A percentile compares a stretch with the other conserved stretches of the same genome.
These are phyloP conservation scores for Argyresthia albistria DNA, from an alignment of 2,888 invertebrate genomes.

Conservation along the genomic window DNA sequence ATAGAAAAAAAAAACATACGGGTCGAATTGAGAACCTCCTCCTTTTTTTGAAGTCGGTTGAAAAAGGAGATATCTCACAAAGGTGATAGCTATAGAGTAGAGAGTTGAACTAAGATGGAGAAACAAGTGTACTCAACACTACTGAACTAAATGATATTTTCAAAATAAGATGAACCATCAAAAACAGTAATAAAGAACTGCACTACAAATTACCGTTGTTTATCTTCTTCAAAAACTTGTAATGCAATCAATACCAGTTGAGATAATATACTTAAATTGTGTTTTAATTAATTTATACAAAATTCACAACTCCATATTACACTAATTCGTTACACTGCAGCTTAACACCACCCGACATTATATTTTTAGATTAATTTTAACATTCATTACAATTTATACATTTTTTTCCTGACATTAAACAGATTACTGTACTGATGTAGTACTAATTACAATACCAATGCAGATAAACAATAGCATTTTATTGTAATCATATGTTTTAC, in stretches of 20 bases:
- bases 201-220: too few species aligned
- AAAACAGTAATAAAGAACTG: background rate
- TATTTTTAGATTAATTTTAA: slow-evolving; percentile 22
- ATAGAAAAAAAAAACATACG: too few species aligned
- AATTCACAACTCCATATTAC: slow-evolving; percentile 31
- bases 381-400: slow-evolving; percentile 35
- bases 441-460: too few species aligned
- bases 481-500: too few species aligned
- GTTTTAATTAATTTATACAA: slow-evolving; percentile 44
- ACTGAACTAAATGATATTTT: background rate
- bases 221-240: too few species aligned
- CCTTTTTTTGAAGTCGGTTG: too few species aligned
- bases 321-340: slow-evolving; percentile 22
- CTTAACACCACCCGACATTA: slow-evolving; percentile 29
- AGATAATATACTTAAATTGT: slow-evolving; percentile 1
- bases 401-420: slow-evolving; percentile 21
- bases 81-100: background rate
- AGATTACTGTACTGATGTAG: too few species aligned
- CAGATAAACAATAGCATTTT: too few species aligned
- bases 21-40: too few species aligned
- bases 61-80: too few species aligned
- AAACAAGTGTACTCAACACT: background rate
- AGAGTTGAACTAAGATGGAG: background rate
- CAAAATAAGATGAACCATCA: background rate
- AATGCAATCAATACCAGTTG: too few species aligned